These are phyloP conservation scores for Gorsachius goisagi DNA, from an alignment of 2,113 vertebrate species.

Conservation along the genomic window DNA sequence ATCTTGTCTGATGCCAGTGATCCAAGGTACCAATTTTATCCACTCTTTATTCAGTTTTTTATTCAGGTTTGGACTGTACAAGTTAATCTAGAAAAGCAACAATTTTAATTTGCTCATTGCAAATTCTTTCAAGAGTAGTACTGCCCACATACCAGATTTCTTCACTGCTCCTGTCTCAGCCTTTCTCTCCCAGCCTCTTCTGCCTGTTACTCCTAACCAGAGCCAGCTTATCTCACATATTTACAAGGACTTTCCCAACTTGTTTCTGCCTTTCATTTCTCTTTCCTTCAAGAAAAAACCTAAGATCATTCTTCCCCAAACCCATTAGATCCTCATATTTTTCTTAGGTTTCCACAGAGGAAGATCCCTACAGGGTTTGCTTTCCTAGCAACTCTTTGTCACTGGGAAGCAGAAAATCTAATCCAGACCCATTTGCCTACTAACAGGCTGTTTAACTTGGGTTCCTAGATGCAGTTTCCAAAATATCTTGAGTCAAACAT, in stretches of 20 bases:
- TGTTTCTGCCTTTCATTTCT: background rate
- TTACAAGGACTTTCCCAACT: background rate
- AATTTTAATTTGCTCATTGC: background rate
- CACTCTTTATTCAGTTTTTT: background rate
- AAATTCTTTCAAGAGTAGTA: background rate
- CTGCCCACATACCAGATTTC: background rate
- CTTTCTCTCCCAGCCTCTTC: background rate
- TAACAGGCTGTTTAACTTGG: background rate
- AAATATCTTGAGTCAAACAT: background rate
- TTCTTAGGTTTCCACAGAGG: background rate
- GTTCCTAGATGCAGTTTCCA: background rate
- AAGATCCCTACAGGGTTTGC: background rate
- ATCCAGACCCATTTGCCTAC: background rate
- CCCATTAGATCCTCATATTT: fast-evolving
- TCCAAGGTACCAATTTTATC: background rate
- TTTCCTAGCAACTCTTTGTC: background rate
- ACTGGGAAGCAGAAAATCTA: background rate
- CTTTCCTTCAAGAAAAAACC: background rate
- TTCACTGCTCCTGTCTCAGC: background rate
- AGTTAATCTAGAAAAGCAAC: background rate
- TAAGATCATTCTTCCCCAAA: background rate
- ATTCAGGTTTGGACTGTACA: background rate
- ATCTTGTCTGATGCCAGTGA: background rate
- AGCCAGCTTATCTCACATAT: background rate
- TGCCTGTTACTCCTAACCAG: background rate